A percentile compares a stretch with the other conserved stretches of the same genome.
Evolutionary conservation across 2,888 invertebrate species (phyloP).

Genomic region (Charanyca ferruginea): DNA sequence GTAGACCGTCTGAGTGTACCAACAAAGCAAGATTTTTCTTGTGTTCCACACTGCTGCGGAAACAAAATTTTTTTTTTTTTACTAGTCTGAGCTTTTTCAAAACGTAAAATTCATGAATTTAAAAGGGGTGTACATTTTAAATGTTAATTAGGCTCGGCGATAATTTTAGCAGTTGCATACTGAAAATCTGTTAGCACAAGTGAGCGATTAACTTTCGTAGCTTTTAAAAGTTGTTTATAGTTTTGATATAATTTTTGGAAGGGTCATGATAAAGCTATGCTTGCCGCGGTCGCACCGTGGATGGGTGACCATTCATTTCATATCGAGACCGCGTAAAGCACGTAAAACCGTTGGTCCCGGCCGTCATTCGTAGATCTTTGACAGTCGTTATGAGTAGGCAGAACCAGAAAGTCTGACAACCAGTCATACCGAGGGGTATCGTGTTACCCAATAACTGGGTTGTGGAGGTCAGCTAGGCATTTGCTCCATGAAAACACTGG

Average conservation of each 20-base stretch:
- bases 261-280: no score
- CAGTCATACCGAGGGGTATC: no score
- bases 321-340: no score
- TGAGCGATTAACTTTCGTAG: slow-evolving; percentile 49
- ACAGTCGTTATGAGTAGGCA: no score
- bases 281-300: no score
- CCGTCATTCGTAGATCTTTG: no score
- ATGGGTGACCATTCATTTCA: no score
- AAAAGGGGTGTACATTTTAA: slow-evolving; percentile 65
- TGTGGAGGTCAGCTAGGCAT: no score
- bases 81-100: slow-evolving; percentile 70
- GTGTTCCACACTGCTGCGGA: slow-evolving; percentile 67
- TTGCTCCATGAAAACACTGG: no score
- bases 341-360: no score
- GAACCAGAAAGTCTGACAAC: no score
- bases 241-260: slow-evolving; percentile 15
- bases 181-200: slow-evolving; percentile 49
- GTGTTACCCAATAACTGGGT: no score
- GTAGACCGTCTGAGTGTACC: slow-evolving; percentile 81
- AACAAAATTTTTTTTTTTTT: slow-evolving; percentile 68
- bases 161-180: slow-evolving; percentile 58
- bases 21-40: slow-evolving; percentile 84
- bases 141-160: slow-evolving; percentile 67
- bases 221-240: slow-evolving; percentile 38
- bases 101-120: slow-evolving; percentile 72